phyloP scores from a whole-genome alignment of 2,888 invertebrate species.

The Oscheius sp. region DNA sequence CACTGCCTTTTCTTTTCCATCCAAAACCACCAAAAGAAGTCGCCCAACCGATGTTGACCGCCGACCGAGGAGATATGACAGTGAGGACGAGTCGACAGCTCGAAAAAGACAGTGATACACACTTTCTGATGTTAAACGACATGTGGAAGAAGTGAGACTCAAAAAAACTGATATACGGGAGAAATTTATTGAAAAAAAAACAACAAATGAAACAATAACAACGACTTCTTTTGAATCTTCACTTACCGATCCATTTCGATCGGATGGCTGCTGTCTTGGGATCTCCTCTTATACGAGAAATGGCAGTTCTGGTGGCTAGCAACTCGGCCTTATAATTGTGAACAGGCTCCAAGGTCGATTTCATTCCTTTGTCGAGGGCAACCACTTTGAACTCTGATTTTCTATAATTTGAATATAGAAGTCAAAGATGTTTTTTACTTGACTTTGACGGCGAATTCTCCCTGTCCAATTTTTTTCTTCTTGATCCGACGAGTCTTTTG shows the following conservation, averaged over 20 bases:
- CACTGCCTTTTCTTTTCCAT: conserved; percentile 53
- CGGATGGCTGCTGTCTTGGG: too few species aligned
- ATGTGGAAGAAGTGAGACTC: conserved; percentile 55
- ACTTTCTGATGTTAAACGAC: conserved; percentile 55
- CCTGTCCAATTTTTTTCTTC: conserved; percentile 26
- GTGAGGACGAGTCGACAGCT: conserved; percentile 36
- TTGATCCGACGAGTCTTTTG: conserved; percentile 11
- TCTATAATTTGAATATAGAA: neutral
- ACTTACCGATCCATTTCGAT: conserved; percentile 9
- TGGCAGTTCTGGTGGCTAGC: conserved; percentile 15
- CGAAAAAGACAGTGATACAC: conserved; percentile 55
- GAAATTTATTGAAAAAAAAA: neutral
- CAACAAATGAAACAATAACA: too few species aligned
- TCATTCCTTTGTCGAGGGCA: conserved; percentile 17
- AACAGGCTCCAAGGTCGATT: conserved; percentile 9
- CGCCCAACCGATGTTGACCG: conserved; percentile 6
- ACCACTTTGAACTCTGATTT: conserved; percentile 29
- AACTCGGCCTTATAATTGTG: conserved; percentile 23
- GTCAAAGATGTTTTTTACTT: conserved; percentile 4
- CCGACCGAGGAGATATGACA: conserved; percentile 23
- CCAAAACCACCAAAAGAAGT: conserved; percentile 19
- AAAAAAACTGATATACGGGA: neutral
- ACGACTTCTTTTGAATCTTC: too few species aligned
- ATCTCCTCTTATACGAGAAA: too few species aligned
- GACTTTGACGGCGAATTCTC: conserved; percentile 23